Percentiles rank a stretch among this genome's conserved stretches.
phyloP scores from a whole-genome alignment of 2,888 invertebrate genomes.

The Onthophagus sagittarius region DNA sequence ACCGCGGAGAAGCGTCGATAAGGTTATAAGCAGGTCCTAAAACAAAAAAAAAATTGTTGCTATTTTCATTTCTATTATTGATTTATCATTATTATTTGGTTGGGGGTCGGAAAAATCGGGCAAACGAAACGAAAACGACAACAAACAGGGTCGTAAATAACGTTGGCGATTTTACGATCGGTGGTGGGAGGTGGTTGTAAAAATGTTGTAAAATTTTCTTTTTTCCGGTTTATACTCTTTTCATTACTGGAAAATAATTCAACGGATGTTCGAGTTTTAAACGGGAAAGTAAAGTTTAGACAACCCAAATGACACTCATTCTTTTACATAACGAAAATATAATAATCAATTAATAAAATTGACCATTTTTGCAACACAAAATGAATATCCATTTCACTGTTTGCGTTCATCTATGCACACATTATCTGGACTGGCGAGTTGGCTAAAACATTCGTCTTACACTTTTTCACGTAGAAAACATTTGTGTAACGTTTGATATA shows the following conservation, averaged over 20 bases:
- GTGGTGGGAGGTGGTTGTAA: background rate
- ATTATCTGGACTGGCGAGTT: too few relatives aligned
- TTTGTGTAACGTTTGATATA: too few relatives aligned
- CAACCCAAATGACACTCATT: too few relatives aligned
- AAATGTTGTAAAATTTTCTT: background rate
- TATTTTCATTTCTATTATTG: background rate
- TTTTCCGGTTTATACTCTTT: background rate
- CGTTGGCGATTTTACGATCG: background rate
- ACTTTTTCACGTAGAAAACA: too few relatives aligned
- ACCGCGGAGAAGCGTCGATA: slow-evolving; percentile 88
- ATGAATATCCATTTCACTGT: too few relatives aligned
- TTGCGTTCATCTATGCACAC: too few relatives aligned
- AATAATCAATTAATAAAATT: too few relatives aligned
- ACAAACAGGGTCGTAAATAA: background rate
- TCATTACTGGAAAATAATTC: background rate
- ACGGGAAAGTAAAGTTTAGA: too few relatives aligned
- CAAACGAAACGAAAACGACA: background rate
- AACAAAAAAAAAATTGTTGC: slow-evolving; percentile 29
- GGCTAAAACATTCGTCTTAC: too few relatives aligned
- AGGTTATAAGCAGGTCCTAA: slow-evolving; percentile 89
- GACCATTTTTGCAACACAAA: too few relatives aligned
- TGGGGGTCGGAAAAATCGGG: too few relatives aligned
- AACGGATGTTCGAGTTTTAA: background rate
- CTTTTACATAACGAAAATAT: too few relatives aligned
- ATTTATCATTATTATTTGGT: background rate